Percentiles rank a stretch among this genome's conserved stretches.
phyloP scores from a whole-genome alignment of 2,888 invertebrate species.

The Alviniconcha strummeri region DNA sequence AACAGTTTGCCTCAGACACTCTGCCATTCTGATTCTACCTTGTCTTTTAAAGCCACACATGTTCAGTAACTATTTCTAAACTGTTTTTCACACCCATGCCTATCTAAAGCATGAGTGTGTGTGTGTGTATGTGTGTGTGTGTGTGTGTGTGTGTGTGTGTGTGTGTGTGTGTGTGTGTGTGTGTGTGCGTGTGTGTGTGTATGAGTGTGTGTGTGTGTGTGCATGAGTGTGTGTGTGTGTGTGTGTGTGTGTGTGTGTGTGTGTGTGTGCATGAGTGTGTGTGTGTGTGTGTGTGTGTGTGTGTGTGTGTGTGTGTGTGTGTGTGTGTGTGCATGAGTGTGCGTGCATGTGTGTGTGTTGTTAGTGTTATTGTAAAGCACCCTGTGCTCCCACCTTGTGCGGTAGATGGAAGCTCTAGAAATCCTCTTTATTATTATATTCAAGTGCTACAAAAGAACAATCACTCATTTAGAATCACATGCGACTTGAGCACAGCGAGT shows the following conservation, averaged over 20 bases:
- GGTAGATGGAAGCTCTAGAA: neutral
- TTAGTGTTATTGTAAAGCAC: neutral
- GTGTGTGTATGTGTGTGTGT: neutral
- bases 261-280: neutral
- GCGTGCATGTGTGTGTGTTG: neutral
- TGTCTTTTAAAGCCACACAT: too few relatives aligned
- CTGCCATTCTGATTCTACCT: neutral
- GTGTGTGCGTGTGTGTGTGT: neutral
- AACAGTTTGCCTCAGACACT: neutral
- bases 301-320: neutral
- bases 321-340: neutral
- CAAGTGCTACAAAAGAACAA: neutral
- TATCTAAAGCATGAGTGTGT: neutral
- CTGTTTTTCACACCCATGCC: neutral
- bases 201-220: neutral
- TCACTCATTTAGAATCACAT: neutral
- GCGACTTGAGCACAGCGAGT: neutral
- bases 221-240: constrained; percentile 2
- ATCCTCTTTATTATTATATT: neutral
- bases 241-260: constrained; percentile 18
- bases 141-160: neutral
- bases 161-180: neutral
- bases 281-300: too few relatives aligned
- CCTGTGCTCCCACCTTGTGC: neutral
- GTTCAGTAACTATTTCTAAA: neutral